Conservation (phyloP, 2,888 invertebrate genomes). For the Malachius bipustulatus region DNA sequence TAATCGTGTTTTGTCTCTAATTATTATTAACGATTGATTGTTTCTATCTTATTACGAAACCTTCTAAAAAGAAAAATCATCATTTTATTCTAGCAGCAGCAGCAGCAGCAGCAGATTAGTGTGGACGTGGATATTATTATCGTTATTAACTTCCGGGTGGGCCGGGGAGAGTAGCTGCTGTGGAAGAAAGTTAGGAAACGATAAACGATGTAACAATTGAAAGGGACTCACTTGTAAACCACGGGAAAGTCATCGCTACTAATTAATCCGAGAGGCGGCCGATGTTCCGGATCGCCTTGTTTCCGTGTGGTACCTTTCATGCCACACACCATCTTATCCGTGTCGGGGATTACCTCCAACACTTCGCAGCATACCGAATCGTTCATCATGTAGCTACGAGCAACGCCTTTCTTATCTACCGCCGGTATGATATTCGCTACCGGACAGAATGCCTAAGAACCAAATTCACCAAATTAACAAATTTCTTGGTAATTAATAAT, state of each 20-base stretch:
- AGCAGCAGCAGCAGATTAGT: not conserved
- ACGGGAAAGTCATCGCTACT: slow-evolving; percentile 70
- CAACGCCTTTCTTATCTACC: slow-evolving; percentile 65
- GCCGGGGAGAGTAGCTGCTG: no score
- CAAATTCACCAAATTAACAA: slow-evolving; percentile 10
- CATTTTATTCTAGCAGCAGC: no score
- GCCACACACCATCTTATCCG: slow-evolving; percentile 77
- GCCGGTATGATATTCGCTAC: slow-evolving; percentile 62
- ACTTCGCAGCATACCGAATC: slow-evolving; percentile 84
- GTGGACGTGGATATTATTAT: not conserved
- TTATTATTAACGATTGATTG: slow-evolving; percentile 11
- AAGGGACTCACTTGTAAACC: slow-evolving; percentile 74
- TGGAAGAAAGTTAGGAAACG: no score
- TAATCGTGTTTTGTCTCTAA: slow-evolving; percentile 1
- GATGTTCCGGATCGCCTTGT: slow-evolving; percentile 56
- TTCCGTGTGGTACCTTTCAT: slow-evolving; percentile 68
- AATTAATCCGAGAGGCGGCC: slow-evolving; percentile 70
- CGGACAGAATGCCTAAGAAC: slow-evolving; percentile 51
- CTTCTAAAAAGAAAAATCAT: slow-evolving; percentile 31
- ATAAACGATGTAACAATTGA: no score
- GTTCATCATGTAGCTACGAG: slow-evolving; percentile 66
- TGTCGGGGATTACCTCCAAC: slow-evolving; percentile 73
- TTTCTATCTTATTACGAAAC: slow-evolving; percentile 19
- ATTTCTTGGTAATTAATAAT: not conserved
- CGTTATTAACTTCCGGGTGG: no score